Evolutionary conservation across 2,888 invertebrate species (phyloP).

Genomic region (Platycheirus rosarum): DNA sequence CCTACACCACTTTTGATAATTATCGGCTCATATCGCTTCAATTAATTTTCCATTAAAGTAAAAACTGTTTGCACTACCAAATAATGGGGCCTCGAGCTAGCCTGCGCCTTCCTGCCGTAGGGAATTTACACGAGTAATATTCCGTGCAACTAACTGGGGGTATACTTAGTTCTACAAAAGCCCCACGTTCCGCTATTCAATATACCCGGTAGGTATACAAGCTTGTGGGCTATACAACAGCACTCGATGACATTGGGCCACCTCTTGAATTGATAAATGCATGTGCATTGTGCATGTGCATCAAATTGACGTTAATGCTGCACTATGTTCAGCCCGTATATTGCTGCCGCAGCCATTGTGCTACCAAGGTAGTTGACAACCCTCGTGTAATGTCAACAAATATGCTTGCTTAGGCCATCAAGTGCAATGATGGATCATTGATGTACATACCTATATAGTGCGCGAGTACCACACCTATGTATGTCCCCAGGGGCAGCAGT

Average conservation of each 20-base stretch:
- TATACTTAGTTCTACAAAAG: constrained; percentile 42
- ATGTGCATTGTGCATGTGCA: constrained; percentile 43
- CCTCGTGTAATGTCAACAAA: constrained; percentile 43
- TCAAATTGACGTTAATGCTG: constrained; percentile 45
- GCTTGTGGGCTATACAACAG: neutral
- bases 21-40: constrained; percentile 80
- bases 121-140: constrained; percentile 4
- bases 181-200: constrained; percentile 27
- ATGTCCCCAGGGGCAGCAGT: neutral
- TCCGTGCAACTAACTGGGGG: constrained; percentile 55
- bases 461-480: neutral
- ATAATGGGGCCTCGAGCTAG: neutral
- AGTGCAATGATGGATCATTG: constrained; percentile 54
- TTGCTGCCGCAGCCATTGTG: constrained; percentile 48
- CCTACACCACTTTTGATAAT: constrained; percentile 77
- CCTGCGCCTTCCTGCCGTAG: neutral
- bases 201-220: neutral
- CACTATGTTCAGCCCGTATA: constrained; percentile 15
- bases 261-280: constrained; percentile 65
- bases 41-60: constrained; percentile 77
- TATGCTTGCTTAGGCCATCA: constrained; percentile 47
- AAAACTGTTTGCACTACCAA: constrained; percentile 31
- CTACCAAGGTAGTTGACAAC: constrained; percentile 57
- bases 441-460: constrained; percentile 25
- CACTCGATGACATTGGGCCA: constrained; percentile 56